A percentile compares a stretch with the other conserved stretches of the same genome.
Evolutionary conservation across 2,888 invertebrate species (phyloP).

Genomic region (Caenorhabditis parvicauda): DNA sequence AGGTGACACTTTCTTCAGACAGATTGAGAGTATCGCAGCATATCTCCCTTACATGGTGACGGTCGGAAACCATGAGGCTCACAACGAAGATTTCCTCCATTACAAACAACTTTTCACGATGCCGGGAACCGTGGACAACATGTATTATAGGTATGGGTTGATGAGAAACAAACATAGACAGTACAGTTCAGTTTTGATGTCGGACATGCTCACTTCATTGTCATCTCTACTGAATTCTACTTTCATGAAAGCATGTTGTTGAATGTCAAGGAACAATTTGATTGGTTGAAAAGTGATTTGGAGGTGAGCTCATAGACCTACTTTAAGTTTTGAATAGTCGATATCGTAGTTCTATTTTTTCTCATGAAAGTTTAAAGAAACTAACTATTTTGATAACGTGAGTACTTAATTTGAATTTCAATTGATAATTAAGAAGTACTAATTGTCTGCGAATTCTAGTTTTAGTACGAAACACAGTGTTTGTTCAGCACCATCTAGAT

Average conservation of each 20-base stretch:
- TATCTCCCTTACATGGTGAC: slow-evolving; percentile 81
- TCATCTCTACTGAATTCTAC: slow-evolving; percentile 89
- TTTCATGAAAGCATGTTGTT: slow-evolving; percentile 81
- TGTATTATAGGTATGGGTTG: slow-evolving; percentile 56
- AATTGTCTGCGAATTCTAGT: no score
- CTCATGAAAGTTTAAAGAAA: no score
- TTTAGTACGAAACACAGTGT: no score
- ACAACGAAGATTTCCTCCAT: slow-evolving; percentile 76
- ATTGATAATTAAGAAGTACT: no score
- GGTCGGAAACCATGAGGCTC: slow-evolving; percentile 70
- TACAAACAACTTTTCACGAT: slow-evolving; percentile 86
- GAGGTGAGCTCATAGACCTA: no score
- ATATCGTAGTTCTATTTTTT: no score
- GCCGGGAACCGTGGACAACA: slow-evolving; percentile 69
- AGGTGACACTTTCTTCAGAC: slow-evolving; percentile 86
- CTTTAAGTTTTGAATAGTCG: neutral
- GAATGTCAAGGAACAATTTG: slow-evolving; percentile 55
- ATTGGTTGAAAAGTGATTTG: slow-evolving; percentile 56
- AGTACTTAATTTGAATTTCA: no score
- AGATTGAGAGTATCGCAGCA: slow-evolving; percentile 82
- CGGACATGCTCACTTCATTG: slow-evolving; percentile 85
- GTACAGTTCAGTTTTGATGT: slow-evolving; percentile 74
- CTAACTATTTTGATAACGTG: no score
- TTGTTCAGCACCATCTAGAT: no score
- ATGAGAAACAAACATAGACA: neutral